Percentiles rank a stretch among this genome's conserved stretches.
Evolutionary conservation across 2,888 invertebrate genomes (phyloP).

Genomic region (Rotaria macrura): DNA sequence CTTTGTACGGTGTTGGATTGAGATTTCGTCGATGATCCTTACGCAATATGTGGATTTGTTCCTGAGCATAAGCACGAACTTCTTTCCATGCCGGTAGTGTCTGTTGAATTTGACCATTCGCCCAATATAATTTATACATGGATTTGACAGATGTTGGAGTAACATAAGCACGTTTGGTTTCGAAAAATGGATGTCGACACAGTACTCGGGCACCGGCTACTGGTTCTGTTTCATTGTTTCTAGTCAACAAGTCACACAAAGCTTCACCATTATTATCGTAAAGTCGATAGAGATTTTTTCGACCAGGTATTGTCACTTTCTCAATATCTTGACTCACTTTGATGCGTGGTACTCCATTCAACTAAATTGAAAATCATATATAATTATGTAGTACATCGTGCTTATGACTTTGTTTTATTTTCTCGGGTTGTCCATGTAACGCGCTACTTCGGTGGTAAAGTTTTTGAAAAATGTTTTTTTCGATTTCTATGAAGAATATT

Average conservation of each 20-base stretch:
- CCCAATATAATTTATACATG: conserved; percentile 74
- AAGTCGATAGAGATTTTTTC: conserved; percentile 64
- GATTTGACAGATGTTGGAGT: conserved; percentile 76
- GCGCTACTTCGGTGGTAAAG: conserved; percentile 87
- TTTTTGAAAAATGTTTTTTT: too few species aligned
- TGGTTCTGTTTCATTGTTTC: conserved; percentile 45
- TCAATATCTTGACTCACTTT: conserved; percentile 92
- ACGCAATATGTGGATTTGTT: conserved; percentile 67
- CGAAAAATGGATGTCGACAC: conserved; percentile 82
- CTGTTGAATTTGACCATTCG: conserved; percentile 59
- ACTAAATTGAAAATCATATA: too few species aligned
- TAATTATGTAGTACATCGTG: too few species aligned
- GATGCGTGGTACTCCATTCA: conserved; percentile 73
- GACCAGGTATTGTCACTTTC: too few species aligned
- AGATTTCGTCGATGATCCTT: conserved; percentile 90
- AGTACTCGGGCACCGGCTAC: conserved; percentile 60
- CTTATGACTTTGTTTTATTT: background rate
- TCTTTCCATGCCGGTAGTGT: conserved; percentile 62
- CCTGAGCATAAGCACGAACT: conserved; percentile 66
- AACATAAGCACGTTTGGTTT: conserved; percentile 87
- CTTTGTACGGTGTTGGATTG: conserved; percentile 97
- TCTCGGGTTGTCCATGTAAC: conserved; percentile 78
- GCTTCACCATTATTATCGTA: conserved; percentile 54
- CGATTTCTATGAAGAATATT: conserved; percentile 86
- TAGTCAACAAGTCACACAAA: conserved; percentile 29